Conservation (phyloP, 2,113 vertebrate genomes). For the Cheilinus undulatus region DNA sequence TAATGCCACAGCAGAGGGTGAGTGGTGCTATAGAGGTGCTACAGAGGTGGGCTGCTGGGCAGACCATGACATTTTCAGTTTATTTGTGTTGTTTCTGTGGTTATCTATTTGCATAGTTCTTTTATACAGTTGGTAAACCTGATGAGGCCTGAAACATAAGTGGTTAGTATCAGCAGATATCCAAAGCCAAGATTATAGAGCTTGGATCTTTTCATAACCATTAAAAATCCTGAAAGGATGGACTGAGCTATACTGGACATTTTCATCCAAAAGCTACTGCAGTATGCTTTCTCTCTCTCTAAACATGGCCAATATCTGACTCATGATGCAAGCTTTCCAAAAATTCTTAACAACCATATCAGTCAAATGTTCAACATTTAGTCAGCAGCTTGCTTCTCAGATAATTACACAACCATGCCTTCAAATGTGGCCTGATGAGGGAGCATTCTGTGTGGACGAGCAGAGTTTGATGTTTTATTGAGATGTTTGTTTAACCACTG, state of each 20-base stretch:
- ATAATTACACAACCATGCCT: background rate
- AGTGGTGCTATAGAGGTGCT: too few species aligned
- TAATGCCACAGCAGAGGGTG: too few species aligned
- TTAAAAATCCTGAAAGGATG: too few species aligned
- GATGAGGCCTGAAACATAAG: too few species aligned
- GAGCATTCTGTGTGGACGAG: conserved; percentile 12
- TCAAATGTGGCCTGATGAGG: background rate
- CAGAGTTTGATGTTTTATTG: conserved; percentile 73
- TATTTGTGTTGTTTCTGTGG: too few species aligned
- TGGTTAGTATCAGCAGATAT: too few species aligned
- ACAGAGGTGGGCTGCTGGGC: too few species aligned
- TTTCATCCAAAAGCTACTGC: background rate
- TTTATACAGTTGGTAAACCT: too few species aligned
- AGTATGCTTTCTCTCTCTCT: conserved; percentile 1
- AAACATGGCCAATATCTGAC: conserved; percentile 23
- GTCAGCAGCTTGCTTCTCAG: background rate
- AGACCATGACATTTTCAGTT: too few species aligned
- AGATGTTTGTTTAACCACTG: conserved; percentile 63
- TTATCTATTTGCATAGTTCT: too few species aligned
- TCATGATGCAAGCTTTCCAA: conserved; percentile 12
- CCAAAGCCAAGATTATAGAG: too few species aligned
- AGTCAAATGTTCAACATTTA: conserved; percentile 25
- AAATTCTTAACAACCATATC: conserved; percentile 12
- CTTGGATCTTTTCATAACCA: too few species aligned
- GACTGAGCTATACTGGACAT: background rate